Evolutionary conservation across 2,113 vertebrate species (phyloP), one percentile per base, ranked within the genome.

Genomic region (Sitta europaea): DNA sequence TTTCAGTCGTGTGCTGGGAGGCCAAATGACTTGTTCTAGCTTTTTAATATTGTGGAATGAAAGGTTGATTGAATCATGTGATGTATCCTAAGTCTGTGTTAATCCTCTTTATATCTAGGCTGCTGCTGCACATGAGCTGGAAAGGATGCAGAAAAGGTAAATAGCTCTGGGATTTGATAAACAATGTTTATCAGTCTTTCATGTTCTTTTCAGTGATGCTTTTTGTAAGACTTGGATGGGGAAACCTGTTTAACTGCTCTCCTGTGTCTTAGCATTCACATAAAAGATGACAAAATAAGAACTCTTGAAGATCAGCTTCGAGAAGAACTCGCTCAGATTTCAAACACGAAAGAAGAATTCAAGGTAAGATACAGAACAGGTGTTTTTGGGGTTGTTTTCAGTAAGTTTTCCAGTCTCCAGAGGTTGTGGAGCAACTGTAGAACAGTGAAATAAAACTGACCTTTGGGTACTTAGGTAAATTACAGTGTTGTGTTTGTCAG

Each of bases 81-180:
- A 96, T 97, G 92, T 87, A 51, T 66, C 59, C 57, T 97, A 95
- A 97, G 84, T 94, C 82, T 76, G 43, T 79, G 84, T 93, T 98
- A 77, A 94, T 97, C 93, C 92, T 96, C 97, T 97, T 95, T 92
- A 89, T 91, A 77, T 94, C 91, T 88, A 98, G 98, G 98, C 97
- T 94, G 96, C 95, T 94, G 95, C 98, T 88, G 96, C 97, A 72
- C 98, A 97, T 88, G 97, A 98, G 84, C 89, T 98, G 92, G 98
- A 98, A 84, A 98, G 98, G 95, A 97, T 98, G 96, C 98, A 98
- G 86, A 98, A 98, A 97, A 98, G 98, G 98, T 98, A 92, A 96
- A 94, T 94, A 74, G 95, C 90, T 89, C 67, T 92, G 70, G 59
- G 63, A 48, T 90, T 79, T 92, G 74, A 80, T 94, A 89, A 94